Evolutionary conservation across 2,888 invertebrate genomes (phyloP).

Genomic region (Drosophila dives): DNA sequence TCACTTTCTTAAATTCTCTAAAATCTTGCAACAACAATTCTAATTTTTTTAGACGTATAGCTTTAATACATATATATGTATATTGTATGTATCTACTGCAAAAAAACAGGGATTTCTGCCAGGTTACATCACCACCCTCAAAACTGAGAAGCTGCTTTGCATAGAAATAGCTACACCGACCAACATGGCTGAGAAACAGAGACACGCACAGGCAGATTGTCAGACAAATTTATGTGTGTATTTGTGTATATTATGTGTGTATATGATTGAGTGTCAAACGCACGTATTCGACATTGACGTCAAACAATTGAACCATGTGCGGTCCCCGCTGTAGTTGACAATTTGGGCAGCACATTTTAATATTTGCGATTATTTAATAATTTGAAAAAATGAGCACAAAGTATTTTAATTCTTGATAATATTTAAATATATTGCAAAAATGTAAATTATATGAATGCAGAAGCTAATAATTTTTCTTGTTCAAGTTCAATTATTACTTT

Average conservation of each 20-base stretch:
- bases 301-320: constrained; percentile 16
- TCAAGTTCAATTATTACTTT: not conserved
- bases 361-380: constrained; percentile 4
- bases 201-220: not conserved
- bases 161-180: constrained; percentile 7
- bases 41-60: not conserved
- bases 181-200: constrained; percentile 9
- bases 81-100: not conserved
- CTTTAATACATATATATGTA: not conserved
- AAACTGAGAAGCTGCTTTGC: constrained; percentile 8
- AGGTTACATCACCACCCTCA: constrained; percentile 15
- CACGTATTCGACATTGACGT: constrained; percentile 20
- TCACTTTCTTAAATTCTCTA: not conserved
- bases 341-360: constrained; percentile 4
- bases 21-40: not conserved
- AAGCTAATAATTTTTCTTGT: not conserved
- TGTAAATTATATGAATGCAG: not conserved
- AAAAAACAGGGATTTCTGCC: constrained; percentile 11
- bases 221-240: not conserved
- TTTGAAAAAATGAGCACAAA: not conserved
- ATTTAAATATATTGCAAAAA: not conserved
- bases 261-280: constrained; percentile 16
- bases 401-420: not conserved
- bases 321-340: constrained; percentile 11
- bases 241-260: not conserved